Conservation (phyloP, 2,113 vertebrate species). For the Nipponia nippon region DNA sequence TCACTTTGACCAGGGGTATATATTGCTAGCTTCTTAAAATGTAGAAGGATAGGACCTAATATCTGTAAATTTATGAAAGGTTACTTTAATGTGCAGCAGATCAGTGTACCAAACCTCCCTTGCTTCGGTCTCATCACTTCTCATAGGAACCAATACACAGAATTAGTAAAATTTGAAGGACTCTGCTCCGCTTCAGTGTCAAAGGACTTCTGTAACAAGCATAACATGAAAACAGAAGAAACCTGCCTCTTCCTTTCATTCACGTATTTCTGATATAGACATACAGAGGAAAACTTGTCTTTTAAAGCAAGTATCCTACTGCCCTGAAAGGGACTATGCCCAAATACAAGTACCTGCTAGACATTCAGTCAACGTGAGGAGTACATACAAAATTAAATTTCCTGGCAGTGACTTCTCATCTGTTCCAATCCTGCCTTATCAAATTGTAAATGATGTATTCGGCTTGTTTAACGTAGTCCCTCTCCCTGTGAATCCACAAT, state of each 20-base stretch:
- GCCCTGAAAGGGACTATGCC: not conserved
- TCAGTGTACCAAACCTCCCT: not conserved
- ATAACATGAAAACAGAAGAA: not conserved
- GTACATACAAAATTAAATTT: not conserved
- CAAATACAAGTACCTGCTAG: not conserved
- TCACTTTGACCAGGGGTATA: not conserved
- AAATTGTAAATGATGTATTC: not conserved
- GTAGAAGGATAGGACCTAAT: not conserved
- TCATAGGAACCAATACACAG: not conserved
- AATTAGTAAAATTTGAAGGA: not conserved
- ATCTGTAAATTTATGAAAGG: not conserved
- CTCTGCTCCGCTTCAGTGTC: not conserved
- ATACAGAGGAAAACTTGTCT: not conserved
- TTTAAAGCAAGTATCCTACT: not conserved
- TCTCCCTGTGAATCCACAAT: not conserved
- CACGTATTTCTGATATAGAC: not conserved
- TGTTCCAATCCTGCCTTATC: not conserved
- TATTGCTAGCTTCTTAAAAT: not conserved
- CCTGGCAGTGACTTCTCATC: not conserved
- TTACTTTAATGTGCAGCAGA: not conserved
- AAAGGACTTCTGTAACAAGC: not conserved
- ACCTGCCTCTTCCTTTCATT: not conserved
- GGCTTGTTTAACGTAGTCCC: not conserved
- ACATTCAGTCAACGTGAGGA: not conserved
- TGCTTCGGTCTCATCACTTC: not conserved